Conservation (phyloP, 2,113 vertebrate genomes). For the Lepus timidus region DNA sequence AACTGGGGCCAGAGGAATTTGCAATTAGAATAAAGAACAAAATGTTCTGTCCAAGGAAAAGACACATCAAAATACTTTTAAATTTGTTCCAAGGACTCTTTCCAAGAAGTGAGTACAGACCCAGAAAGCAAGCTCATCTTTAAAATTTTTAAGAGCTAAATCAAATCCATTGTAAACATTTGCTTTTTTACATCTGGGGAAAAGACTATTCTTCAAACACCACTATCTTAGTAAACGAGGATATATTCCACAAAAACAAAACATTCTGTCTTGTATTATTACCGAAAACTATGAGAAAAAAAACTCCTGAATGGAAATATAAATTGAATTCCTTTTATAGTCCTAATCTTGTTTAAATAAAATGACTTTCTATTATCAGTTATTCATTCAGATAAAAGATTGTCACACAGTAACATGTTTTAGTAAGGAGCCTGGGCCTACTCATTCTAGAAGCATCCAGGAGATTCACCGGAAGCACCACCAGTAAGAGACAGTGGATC, state of each 20-base stretch:
- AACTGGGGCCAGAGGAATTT: conserved; percentile 62
- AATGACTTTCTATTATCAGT: neutral
- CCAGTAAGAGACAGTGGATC: neutral
- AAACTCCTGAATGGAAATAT: neutral
- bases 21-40: conserved; percentile 67
- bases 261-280: neutral
- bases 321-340: neutral
- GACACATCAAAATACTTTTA: conserved; percentile 60
- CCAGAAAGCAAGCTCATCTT: conserved; percentile 45
- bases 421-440: neutral
- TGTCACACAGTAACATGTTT: neutral
- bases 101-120: conserved; percentile 50
- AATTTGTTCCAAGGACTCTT: conserved; percentile 56
- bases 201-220: conserved; percentile 17
- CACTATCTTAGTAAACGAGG: conserved; percentile 5
- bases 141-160: conserved; percentile 35
- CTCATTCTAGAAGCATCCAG: conserved; percentile 14
- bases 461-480: neutral
- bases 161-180: conserved; percentile 40
- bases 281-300: conserved; percentile 6
- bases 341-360: conserved; percentile 9
- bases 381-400: conserved; percentile 42
- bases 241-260: conserved; percentile 25
- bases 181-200: conserved; percentile 4
- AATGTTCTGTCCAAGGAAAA: conserved; percentile 70